Evolutionary conservation across 2,797 vertebrate species (phyloP), one percentile per base, ranked within the genome.

Genomic region (Anisognathus igniventris): DNA sequence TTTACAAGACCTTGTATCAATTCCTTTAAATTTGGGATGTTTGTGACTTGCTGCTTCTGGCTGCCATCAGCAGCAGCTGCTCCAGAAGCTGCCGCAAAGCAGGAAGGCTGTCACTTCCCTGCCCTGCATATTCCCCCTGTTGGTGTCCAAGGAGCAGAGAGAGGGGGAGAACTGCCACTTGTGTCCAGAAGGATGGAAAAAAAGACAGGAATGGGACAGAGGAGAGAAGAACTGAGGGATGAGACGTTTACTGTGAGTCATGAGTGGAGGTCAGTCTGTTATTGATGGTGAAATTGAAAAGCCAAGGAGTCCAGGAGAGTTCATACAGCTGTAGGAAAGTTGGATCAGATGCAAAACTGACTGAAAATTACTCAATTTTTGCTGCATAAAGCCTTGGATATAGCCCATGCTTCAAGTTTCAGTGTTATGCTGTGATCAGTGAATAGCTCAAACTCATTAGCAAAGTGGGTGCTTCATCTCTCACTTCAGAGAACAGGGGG

Each of bases 261-360:
- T 47, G 22, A 66, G 12, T 4, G 0, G n/a, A 42, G 21, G 4
- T 72, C 15, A 47, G 15, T 39, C 16, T 47, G 12, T 48, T 88
- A 7, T 1, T 44, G 62, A 35, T 54, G 47, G 20, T 62, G 65
- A 8, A 15, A 30, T 35, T 75, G 74, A 84, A 78, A 82, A 82
- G 44, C 39, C 23, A 23, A 7, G 50, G 35, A 28, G 57, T 39
- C 25, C 1, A 3, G n/a, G n/a, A 62, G 6, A 80, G 57, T n/a
- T 53, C 21, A 25, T 37, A 13, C 0, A 3, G 25, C 39, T 0
- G 0, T 45, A 28, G 45, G 44, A 40, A 40, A 50, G 18, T 9
- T 77, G 22, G 16, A 66, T 72, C 48, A 68, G 81, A 77, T 45
- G 54, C 27, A 50, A 40, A 70, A 51, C 35, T 58, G 35, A 27